Percentiles rank a stretch among this genome's conserved stretches.
Conservation (phyloP, 2,113 vertebrate species). For the Xenotilapia flavipinnis region DNA sequence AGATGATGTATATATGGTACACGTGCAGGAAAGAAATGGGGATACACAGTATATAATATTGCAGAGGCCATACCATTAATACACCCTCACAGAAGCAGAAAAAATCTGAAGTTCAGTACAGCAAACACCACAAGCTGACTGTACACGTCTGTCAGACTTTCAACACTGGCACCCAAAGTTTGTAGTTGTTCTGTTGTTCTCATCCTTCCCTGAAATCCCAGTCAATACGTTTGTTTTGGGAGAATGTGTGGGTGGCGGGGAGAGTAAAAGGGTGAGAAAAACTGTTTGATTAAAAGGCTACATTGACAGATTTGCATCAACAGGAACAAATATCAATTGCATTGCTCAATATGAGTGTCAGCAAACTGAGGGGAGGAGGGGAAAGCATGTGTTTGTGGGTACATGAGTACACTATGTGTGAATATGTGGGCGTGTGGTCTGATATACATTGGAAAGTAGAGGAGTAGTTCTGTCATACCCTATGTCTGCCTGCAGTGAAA, state of each 20-base stretch:
- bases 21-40: neutral
- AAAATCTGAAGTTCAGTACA: neutral
- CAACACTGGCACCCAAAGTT: neutral
- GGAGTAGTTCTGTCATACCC: constrained; percentile 20
- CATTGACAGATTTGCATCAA: constrained; percentile 39
- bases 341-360: neutral
- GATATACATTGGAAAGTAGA: constrained; percentile 27
- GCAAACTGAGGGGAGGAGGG: neutral
- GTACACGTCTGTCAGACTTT: neutral
- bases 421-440: constrained; percentile 25
- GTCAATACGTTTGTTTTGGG: constrained; percentile 44
- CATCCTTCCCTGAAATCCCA: neutral
- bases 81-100: constrained; percentile 24
- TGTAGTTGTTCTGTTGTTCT: neutral
- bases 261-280: neutral
- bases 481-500: constrained; percentile 41
- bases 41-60: neutral
- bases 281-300: constrained; percentile 32
- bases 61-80: constrained; percentile 31
- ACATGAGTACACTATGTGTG: neutral
- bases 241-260: neutral
- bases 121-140: constrained; percentile 28
- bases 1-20: neutral
- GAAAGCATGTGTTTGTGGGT: neutral
- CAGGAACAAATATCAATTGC: constrained; percentile 24